phyloP scores from a whole-genome alignment of 2,888 invertebrate genomes.

The Congeria kusceri region DNA sequence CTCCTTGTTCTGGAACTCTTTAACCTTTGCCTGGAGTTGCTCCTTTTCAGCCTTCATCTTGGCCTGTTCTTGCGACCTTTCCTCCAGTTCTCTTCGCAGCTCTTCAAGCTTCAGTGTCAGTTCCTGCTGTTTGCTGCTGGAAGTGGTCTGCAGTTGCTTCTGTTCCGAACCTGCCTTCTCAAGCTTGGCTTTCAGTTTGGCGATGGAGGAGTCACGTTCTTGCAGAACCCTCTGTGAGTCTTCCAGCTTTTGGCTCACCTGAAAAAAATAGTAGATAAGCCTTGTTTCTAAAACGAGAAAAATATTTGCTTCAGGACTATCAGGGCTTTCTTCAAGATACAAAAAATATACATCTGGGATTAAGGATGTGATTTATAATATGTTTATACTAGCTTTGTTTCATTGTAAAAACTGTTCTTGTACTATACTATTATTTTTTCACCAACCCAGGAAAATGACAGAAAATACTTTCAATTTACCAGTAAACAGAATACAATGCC shows the following conservation, averaged over 20 bases:
- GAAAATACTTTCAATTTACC: too few species aligned
- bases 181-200: constrained; percentile 56
- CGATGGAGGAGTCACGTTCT: constrained; percentile 55
- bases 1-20: constrained; percentile 54
- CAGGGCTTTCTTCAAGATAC: too few species aligned
- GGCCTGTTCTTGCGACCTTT: constrained; percentile 58
- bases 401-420: too few species aligned
- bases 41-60: constrained; percentile 61
- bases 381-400: too few species aligned
- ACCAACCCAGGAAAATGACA: too few species aligned
- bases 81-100: constrained; percentile 59
- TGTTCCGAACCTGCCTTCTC: constrained; percentile 58
- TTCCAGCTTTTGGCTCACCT: constrained; percentile 62
- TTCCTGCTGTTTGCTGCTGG: constrained; percentile 53
- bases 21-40: constrained; percentile 42
- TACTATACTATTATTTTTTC: too few species aligned
- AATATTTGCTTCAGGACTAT: too few species aligned
- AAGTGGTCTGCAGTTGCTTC: constrained; percentile 46
- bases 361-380: too few species aligned
- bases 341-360: too few species aligned
- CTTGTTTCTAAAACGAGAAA: too few species aligned
- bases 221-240: constrained; percentile 44
- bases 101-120: constrained; percentile 60
- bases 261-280: constrained; percentile 1
- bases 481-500: too few species aligned